phyloP scores from a whole-genome alignment of 2,113 vertebrate species.

The Maccullochella peelii region DNA sequence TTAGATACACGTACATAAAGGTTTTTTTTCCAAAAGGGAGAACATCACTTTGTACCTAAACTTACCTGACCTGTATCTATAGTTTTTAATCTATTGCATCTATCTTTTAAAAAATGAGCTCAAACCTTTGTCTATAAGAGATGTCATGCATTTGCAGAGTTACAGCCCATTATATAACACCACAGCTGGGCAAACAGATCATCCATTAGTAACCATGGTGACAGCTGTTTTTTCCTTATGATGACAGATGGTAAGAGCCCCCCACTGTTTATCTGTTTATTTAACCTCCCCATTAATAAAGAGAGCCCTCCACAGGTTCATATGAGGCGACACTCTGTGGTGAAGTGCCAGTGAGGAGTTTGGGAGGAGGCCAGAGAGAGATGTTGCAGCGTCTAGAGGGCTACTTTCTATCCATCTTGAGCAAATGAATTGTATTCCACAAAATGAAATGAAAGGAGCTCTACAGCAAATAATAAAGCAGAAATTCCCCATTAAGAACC shows the following conservation, averaged over 20 bases:
- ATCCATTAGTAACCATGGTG: slow-evolving; percentile 59
- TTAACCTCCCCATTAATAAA: slow-evolving; percentile 46
- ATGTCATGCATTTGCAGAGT: neutral
- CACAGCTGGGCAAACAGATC: neutral
- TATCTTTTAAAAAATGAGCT: neutral
- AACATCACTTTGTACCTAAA: neutral
- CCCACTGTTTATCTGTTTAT: slow-evolving; percentile 52
- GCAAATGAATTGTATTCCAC: slow-evolving; percentile 32
- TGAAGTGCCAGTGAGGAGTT: slow-evolving; percentile 15
- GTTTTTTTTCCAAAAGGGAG: neutral
- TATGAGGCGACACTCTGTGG: slow-evolving; percentile 11
- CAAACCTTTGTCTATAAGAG: neutral
- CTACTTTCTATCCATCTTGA: slow-evolving; percentile 17
- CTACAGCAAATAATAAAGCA: slow-evolving; percentile 26
- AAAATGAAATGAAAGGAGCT: slow-evolving; percentile 41
- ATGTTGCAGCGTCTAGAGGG: slow-evolving; percentile 5
- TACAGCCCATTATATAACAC: neutral
- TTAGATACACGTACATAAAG: neutral
- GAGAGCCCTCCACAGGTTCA: slow-evolving; percentile 22
- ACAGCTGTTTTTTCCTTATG: slow-evolving; percentile 24
- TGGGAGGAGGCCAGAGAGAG: slow-evolving; percentile 1
- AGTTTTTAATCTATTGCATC: neutral
- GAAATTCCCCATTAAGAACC: too few relatives aligned
- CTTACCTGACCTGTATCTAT: neutral
- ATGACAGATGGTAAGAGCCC: slow-evolving; percentile 33